Conservation (phyloP, 2,113 vertebrate genomes). For the Nerophis lumbriciformis region DNA sequence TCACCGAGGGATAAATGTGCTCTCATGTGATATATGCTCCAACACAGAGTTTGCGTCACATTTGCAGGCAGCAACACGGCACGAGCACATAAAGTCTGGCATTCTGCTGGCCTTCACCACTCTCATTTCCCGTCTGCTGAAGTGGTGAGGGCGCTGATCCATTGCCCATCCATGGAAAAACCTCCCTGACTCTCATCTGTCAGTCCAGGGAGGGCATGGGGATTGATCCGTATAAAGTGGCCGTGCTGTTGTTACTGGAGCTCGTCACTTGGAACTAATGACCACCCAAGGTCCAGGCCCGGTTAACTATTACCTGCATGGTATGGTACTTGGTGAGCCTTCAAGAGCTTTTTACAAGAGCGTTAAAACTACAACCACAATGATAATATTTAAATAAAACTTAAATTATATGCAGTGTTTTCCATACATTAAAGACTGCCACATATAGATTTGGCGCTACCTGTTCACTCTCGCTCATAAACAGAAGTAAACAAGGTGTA, state of each 20-base stretch:
- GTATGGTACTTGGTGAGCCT: slow-evolving; percentile 9
- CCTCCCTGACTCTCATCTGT: slow-evolving; percentile 43
- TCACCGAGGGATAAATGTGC: slow-evolving; percentile 5
- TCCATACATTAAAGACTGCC: too few relatives aligned
- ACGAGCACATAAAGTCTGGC: slow-evolving; percentile 9
- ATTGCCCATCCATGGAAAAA: slow-evolving; percentile 31
- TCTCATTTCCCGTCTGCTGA: slow-evolving; percentile 45
- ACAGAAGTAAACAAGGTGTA: too few relatives aligned
- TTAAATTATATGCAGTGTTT: too few relatives aligned
- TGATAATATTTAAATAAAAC: too few relatives aligned
- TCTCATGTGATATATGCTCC: slow-evolving; percentile 20
- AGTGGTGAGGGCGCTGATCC: slow-evolving; percentile 42
- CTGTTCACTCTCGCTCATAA: too few relatives aligned
- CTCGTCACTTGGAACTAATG: slow-evolving; percentile 45
- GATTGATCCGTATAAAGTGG: slow-evolving; percentile 52
- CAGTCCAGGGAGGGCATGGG: slow-evolving; percentile 29
- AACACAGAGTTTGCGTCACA: neutral
- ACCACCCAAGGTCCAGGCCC: slow-evolving; percentile 24
- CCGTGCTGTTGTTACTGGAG: slow-evolving; percentile 19
- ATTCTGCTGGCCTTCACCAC: slow-evolving; percentile 32
- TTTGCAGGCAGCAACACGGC: slow-evolving; percentile 8
- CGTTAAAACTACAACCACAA: neutral
- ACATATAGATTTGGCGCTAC: too few relatives aligned
- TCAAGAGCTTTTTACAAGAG: neutral
- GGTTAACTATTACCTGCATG: neutral